Base-by-base conservation (phyloP, 35 echinoderm and acorn worm species). In the Eucidaris tribuloides region DNA sequence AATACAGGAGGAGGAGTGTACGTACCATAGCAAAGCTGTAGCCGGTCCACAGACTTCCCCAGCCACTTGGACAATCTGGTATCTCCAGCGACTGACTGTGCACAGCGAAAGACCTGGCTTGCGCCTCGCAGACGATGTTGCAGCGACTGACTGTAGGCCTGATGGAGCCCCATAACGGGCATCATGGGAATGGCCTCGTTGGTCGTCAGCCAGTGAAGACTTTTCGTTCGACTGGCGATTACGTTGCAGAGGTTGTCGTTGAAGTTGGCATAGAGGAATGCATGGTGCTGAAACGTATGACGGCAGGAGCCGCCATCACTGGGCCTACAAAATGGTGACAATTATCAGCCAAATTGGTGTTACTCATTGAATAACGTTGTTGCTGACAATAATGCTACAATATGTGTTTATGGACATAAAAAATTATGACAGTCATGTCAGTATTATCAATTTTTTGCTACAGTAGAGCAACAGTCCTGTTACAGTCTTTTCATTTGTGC, bases 11-110 rank as follows among this genome's bases (percentile, higher is more conserved):
- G n/a, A n/a, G n/a, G n/a, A n/a, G n/a, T n/a, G n/a, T n/a, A 78
- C 86, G 83, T 84, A 99, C 96, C 96, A 99, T 99, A 43, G 87
- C 82, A 83, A 99, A 99, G 57, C 96, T 99, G 80, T 87, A 99
- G 17, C 96, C 96, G 55, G 81, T 88, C 96, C 96, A 99, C 0
- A 99, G n/a, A 7, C 81, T 79, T 20, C 81, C 43, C 90, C 91
- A 99, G n/a, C 77, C 85, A 15, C 52, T 31, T 0, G 96, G 96
- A 46, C 96, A 99, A 20, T 70, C 33, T 18, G 96, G 96, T 19
- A 99, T 46, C 1, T 39, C 49, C 3, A 57, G 63, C 1, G 89
- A 68, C 65, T 99, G 96, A 56, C 96, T 99, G 39, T 99, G 96
- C 18, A 99, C 81, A 3, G 96, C 90, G 3, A 99, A 65, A 17